Evolutionary conservation across 30 jellyfish, hydroid and myxozoan genomes (phyloP).

Genomic region (Clytia hemisphaerica): DNA sequence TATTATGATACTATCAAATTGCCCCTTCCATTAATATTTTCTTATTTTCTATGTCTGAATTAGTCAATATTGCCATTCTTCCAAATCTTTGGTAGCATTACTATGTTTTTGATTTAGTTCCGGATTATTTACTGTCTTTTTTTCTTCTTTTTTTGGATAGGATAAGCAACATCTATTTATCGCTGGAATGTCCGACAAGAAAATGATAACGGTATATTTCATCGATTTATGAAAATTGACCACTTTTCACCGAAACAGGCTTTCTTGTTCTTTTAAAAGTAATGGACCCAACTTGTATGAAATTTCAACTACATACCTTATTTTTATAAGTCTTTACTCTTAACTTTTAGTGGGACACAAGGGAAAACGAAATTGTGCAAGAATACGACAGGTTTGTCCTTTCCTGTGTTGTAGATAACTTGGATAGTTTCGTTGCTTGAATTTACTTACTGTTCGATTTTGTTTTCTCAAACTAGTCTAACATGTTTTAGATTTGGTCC

Average conservation of each 20-base stretch:
- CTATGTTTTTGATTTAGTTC: too few species aligned
- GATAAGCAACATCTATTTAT: constrained; percentile 92
- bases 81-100: too few species aligned
- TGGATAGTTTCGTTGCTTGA: too few species aligned
- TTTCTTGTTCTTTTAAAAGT: background rate
- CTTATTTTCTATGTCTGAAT: too few species aligned
- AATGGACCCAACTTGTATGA: too few species aligned
- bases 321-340: background rate
- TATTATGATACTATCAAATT: background rate
- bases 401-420: too few species aligned
- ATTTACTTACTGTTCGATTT: too few species aligned
- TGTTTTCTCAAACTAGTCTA: background rate
- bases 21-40: too few species aligned
- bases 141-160: constrained; percentile 33
- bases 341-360: constrained; percentile 81
- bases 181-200: constrained; percentile 97
- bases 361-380: constrained; percentile 94
- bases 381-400: constrained; percentile 86
- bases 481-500: background rate
- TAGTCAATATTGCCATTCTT: too few species aligned
- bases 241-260: background rate
- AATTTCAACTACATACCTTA: background rate
- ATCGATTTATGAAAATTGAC: background rate
- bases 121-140: background rate
- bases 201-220: constrained; percentile 84